Percentiles rank a stretch among this genome's conserved stretches.
Conservation (phyloP, 2,113 vertebrate genomes). For the Tragelaphus scriptus region DNA sequence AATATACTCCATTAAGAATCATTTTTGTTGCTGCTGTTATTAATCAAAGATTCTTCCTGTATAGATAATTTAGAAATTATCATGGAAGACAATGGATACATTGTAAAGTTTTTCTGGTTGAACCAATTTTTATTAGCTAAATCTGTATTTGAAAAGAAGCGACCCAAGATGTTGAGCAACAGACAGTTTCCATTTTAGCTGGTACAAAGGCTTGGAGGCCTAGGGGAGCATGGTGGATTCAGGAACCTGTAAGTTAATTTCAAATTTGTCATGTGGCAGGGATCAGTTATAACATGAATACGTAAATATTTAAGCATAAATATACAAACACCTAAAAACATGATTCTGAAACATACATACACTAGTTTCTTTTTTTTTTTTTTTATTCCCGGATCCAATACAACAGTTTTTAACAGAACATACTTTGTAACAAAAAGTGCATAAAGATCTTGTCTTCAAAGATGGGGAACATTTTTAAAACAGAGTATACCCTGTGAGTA, state of each 20-base stretch:
- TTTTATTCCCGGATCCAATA: neutral
- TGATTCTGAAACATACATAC: neutral
- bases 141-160: neutral
- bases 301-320: neutral
- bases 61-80: neutral
- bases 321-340: neutral
- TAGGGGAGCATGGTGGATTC: neutral
- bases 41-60: neutral
- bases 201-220: neutral
- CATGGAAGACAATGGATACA: neutral
- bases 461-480: slow-evolving; percentile 58
- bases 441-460: slow-evolving; percentile 44
- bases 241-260: neutral
- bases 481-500: slow-evolving; percentile 61
- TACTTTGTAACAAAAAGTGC: slow-evolving; percentile 32
- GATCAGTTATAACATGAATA: neutral
- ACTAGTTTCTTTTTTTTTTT: neutral
- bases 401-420: slow-evolving; percentile 16
- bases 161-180: neutral
- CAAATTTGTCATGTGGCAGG: neutral
- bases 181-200: neutral
- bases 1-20: slow-evolving; percentile 9
- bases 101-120: neutral
- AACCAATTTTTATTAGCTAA: neutral
- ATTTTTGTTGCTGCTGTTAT: neutral